Evolutionary conservation across 2,888 invertebrate genomes (phyloP).

Genomic region (Eugnorisma glareosa): DNA sequence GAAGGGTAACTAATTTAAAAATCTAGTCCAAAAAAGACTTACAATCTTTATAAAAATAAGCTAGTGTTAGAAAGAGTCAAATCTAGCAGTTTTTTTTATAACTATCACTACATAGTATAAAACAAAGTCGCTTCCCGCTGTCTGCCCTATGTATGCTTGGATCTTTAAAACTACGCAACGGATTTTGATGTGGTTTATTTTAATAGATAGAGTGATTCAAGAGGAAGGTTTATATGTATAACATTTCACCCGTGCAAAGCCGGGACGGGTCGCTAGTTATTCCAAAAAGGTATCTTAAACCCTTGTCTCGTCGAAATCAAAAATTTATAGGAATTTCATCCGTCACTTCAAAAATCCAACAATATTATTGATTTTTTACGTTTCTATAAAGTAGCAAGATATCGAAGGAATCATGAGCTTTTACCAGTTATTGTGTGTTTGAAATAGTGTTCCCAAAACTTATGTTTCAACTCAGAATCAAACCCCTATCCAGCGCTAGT

Average conservation of each 20-base stretch:
- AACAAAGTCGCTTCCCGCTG: too few species aligned
- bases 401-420: neutral
- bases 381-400: neutral
- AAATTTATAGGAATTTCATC: neutral
- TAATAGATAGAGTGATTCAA: too few species aligned
- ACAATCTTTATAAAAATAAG: neutral
- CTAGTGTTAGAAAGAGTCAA: neutral
- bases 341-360: neutral
- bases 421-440: neutral
- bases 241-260: too few species aligned
- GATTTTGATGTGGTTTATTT: too few species aligned
- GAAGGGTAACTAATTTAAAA: neutral
- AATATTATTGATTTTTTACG: neutral
- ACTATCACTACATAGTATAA: too few species aligned
- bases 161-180: too few species aligned
- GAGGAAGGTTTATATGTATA: too few species aligned
- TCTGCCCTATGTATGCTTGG: too few species aligned
- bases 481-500: constrained; percentile 7
- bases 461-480: neutral
- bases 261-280: too few species aligned
- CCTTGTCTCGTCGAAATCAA: neutral
- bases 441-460: neutral
- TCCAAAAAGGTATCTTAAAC: neutral
- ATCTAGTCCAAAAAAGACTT: neutral
- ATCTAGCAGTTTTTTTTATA: neutral